A percentile compares a stretch with the other conserved stretches of the same genome.
Conservation (phyloP, 2,113 vertebrate species). For the Arvicanthis niloticus region DNA sequence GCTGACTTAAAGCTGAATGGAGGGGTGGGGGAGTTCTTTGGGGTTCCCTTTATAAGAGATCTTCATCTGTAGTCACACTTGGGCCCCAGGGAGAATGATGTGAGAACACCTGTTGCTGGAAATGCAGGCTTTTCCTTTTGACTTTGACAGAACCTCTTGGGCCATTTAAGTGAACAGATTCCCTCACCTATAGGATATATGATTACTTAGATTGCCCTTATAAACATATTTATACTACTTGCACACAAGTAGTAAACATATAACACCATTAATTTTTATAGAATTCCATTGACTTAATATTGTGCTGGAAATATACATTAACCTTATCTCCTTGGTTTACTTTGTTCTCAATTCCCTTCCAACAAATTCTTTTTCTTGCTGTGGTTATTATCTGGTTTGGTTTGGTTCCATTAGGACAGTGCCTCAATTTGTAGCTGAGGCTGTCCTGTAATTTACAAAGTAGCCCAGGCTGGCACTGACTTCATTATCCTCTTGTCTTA, state of each 20-base stretch:
- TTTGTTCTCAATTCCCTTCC: conserved; percentile 4
- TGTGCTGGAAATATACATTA: background rate
- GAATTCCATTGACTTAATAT: background rate
- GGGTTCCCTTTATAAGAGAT: background rate
- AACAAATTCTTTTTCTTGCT: background rate
- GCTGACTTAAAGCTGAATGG: background rate
- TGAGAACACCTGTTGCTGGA: background rate
- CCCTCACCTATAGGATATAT: background rate
- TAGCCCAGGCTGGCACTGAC: background rate
- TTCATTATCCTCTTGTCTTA: background rate
- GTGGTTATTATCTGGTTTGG: background rate
- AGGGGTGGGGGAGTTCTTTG: no score
- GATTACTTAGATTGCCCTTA: background rate
- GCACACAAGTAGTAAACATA: background rate
- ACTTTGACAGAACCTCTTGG: background rate
- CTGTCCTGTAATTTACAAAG: background rate
- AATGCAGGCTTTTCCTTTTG: background rate
- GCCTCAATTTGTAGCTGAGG: background rate
- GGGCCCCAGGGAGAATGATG: background rate
- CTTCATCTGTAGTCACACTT: background rate
- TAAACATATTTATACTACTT: background rate
- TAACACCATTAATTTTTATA: background rate
- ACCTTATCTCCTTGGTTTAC: background rate
- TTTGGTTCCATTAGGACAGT: background rate
- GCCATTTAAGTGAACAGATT: background rate